Base-by-base conservation (phyloP, 2,797 vertebrate species). In the Megalops cyprinoides region DNA sequence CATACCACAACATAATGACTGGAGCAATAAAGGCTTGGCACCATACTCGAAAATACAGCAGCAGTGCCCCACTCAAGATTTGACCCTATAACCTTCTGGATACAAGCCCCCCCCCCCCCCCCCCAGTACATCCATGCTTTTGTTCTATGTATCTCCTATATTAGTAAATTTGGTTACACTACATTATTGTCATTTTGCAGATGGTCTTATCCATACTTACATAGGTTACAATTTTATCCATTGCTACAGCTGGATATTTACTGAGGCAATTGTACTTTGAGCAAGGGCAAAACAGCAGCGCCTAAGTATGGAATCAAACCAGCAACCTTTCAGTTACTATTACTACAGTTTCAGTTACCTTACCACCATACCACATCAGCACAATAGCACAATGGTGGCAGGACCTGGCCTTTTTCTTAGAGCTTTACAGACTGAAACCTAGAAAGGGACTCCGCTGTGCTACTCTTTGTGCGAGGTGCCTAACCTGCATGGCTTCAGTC, bases 391-490 rank as follows among this genome's bases (percentile, higher is more conserved):
- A 44, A 15, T 20, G 67, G 37, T 71, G 23, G n/a, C n/a, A 39
- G 67, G 67, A 71, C 23, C 67, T 44, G 67, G 67, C 67, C 67
- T 71, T 71, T 71, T 71, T 37, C 42, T 71, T 67, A 71, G 37
- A 18, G 60, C 37, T 37, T 31, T 44, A 39, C 7, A 8, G 67
- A 39, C 44, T 71, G 37, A 71, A 44, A 71, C 44, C 67, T 39
- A 39, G 44, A 4, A 1, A 23, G 67, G 67, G 37, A 20, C 3
- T 18, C 18, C 23, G 67, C 67, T 71, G 67, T 39, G 9, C 37
- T 44, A 71, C 39, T 39, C 67, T n/a, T 42, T 42, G 37, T 42
- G 67, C 67, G 71, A 67, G 60, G 39, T 39, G n/a, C 37, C 37
- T 44, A 20, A 71, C 18, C 31, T 53, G 49, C 12, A 53, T 55